Percentiles rank a stretch among this genome's conserved stretches.
phyloP scores from a whole-genome alignment of 2,888 invertebrate genomes.

The Lepidochitona cinerea region DNA sequence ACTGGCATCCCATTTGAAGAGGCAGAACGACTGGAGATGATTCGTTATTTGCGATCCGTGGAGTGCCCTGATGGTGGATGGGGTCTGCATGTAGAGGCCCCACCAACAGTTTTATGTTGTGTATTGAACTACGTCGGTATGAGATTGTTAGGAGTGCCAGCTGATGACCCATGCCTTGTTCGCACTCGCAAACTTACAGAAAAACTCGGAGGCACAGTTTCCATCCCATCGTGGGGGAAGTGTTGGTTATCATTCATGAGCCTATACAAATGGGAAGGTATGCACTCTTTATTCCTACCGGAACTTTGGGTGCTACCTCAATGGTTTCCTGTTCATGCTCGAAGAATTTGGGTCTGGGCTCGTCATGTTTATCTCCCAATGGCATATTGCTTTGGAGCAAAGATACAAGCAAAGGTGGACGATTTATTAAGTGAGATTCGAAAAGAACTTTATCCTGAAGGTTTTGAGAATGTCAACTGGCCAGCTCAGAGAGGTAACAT shows the following conservation, averaged over 20 bases:
- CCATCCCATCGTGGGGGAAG: neutral
- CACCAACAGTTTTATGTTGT: neutral
- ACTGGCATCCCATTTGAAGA: neutral
- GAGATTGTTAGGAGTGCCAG: neutral
- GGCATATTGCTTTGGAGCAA: neutral
- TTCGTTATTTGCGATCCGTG: neutral
- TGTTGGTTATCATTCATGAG: constrained; percentile 1
- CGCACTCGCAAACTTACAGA: neutral
- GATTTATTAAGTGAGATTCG: neutral
- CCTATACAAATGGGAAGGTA: neutral
- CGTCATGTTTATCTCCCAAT: constrained; percentile 1
- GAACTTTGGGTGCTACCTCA: neutral
- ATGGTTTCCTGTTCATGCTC: constrained; percentile 1
- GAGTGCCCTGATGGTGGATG: neutral
- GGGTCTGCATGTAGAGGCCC: neutral
- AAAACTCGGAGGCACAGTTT: neutral
- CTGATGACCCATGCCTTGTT: neutral
- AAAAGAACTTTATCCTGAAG: neutral
- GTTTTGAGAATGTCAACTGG: neutral
- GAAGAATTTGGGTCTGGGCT: neutral
- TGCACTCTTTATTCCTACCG: neutral
- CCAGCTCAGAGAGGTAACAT: neutral
- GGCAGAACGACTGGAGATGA: neutral
- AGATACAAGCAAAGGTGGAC: neutral
- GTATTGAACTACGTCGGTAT: neutral